Evolutionary conservation across 2,113 vertebrate genomes (phyloP).

Genomic region (Tapirus terrestris): DNA sequence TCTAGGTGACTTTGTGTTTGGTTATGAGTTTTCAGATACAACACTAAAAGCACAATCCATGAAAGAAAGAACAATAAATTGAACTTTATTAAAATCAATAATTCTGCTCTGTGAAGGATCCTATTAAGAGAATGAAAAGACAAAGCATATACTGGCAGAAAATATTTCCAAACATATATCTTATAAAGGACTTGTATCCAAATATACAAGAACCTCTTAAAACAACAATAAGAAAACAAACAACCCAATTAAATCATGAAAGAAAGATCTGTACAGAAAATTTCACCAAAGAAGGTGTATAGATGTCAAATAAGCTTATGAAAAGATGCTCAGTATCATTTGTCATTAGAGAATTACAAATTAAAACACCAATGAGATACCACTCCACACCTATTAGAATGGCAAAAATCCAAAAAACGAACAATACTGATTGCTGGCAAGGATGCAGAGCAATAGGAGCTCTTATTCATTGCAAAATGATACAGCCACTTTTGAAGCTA

Average conservation of each 20-base stretch:
- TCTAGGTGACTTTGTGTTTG: slow-evolving; percentile 24
- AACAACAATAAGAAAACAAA: slow-evolving; percentile 27
- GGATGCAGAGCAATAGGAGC: background rate
- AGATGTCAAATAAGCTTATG: background rate
- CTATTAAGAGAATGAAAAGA: slow-evolving; percentile 15
- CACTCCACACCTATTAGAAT: background rate
- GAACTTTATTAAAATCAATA: slow-evolving; percentile 41
- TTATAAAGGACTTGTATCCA: background rate
- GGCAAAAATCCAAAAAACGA: background rate
- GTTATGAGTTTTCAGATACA: background rate
- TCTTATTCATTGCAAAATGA: background rate
- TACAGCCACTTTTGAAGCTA: background rate
- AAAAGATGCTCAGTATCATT: background rate
- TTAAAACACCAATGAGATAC: background rate
- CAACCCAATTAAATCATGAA: background rate
- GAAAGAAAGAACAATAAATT: slow-evolving; percentile 28
- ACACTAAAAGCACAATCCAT: slow-evolving; percentile 6
- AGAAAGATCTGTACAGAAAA: background rate
- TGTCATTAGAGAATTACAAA: background rate
- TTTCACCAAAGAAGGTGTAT: background rate
- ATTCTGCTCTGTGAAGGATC: background rate
- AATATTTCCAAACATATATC: background rate
- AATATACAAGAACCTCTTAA: background rate
- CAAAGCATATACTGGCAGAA: background rate
- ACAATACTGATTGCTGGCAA: background rate